phyloP scores from a whole-genome alignment of 1,140 invertebrate species.

The Papilio dardanus region DNA sequence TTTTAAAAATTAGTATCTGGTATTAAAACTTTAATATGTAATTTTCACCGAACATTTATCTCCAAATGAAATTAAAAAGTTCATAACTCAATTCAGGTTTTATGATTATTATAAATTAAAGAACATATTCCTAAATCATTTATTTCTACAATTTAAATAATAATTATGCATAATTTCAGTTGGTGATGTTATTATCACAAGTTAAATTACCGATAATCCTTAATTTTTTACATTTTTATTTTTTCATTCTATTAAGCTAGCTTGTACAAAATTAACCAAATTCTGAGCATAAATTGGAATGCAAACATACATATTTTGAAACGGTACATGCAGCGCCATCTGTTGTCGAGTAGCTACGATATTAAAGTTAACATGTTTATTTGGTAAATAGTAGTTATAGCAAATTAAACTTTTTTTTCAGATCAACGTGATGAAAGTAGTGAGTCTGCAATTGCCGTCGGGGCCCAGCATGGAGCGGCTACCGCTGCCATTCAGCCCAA shows the following conservation, averaged over 20 bases:
- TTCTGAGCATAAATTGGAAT: not conserved
- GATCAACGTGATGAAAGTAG: slow-evolving; percentile 78
- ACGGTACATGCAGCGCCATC: slow-evolving; percentile 43
- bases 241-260: too few species aligned
- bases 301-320: not conserved
- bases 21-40: not conserved
- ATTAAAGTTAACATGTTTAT: not conserved
- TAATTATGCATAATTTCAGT: not conserved
- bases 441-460: slow-evolving; percentile 79
- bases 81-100: not conserved
- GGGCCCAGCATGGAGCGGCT: slow-evolving; percentile 81
- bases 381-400: not conserved
- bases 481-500: slow-evolving; percentile 80
- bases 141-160: not conserved
- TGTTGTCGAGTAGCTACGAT: slow-evolving; percentile 44
- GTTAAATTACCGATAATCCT: not conserved
- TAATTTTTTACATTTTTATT: not conserved
- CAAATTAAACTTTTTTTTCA: slow-evolving; percentile 51
- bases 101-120: not conserved
- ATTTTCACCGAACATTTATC: not conserved
- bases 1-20: not conserved
- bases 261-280: too few species aligned
- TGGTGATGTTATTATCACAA: not conserved
- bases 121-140: not conserved
- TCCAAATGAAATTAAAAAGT: not conserved